Base-by-base conservation (phyloP, 2,797 vertebrate genomes). In the Caiman crocodilus region DNA sequence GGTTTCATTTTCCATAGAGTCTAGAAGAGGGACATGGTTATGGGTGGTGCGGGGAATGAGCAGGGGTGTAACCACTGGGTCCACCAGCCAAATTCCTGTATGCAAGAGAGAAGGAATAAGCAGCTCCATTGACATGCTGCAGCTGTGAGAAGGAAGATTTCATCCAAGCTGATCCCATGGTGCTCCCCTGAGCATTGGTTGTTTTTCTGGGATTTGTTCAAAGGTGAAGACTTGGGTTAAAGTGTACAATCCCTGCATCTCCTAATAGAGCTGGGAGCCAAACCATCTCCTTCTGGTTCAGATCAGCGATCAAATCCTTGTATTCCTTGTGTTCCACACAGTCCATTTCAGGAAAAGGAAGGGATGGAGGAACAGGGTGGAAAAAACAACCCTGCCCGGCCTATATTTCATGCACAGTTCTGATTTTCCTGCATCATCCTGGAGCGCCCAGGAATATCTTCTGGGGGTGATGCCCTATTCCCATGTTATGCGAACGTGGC, bases 151-250 rank as follows among this genome's bases (percentile, higher is more conserved):
- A 87, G 55, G 60, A 93, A 90, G 78, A 91, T 78, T 89, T 82
- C 74, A 85, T 80, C 80, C 64, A 69, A 5, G 7, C 50, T 78
- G 58, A 87, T 17, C n/a, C 61, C 42, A 76, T 18, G 8, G 16
- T 73, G 76, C 60, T 89, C 78, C 20, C 82, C 28, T 65, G 55
- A 90, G 69, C 84, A 91, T 69, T 4, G 1, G 25, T 85, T 92
- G 78, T 87, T 96, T 94, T 77, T 93, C 67, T 93, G 84, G 89
- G 58, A 89, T 93, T 60, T 3, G 5, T 74, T 91, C 73, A 85
- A 63, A 89, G 86, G 76, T 63, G 89, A 94, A 58, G 18, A 95
- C 30, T 80, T n/a, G 58, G 57, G 18, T 84, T 87, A 73, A 90
- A 95, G 90, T 0, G 0, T 26, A 10, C 6, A 23, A 4, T 60